Evolutionary conservation across 2,888 invertebrate species (phyloP), one percentile per base, ranked within the genome.

Genomic region (Monoplex corrugatus): DNA sequence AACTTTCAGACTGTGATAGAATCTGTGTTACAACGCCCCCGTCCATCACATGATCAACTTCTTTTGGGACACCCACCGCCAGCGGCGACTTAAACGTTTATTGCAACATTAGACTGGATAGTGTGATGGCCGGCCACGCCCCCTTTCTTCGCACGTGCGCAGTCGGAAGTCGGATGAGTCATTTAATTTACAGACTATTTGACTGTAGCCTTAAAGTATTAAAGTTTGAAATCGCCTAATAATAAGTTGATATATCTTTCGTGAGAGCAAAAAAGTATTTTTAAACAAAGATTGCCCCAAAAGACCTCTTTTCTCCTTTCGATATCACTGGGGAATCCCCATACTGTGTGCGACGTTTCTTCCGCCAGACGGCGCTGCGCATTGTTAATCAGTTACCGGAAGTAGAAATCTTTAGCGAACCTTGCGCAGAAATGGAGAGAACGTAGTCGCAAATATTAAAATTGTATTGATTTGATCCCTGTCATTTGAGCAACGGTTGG

Each of bases 401-500:
- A 94, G 90, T 83, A 87, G 89, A 82, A 89, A 88, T 86, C 88
- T 72, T 84, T 86, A 90, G 89, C 80, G 84, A 35, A 91, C 90
- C 94, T 92, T 93, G 94, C 94, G 94, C 92, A 92, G 92, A 92
- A 91, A 92, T 92, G 91, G 92, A 89, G 87, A 88, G 91, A 87
- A 88, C 90, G 88, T 90, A 90, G 89, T 89, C 91, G 93, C 93
- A 94, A 93, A 95, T 95, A 95, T 95, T 94, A 95, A 94, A 95
- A 95, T 95, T 94, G 94, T 95, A 95, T 95, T 92, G 95, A 95
- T 95, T 94, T 93, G 90, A 93, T 94, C 90, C 87, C 86, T 90
- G 89, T 88, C 86, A 89, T 89, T 89, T 91, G 89, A 89, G 90
- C 90, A 89, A 87, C 89, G 91, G 91, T 90, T 89, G 91, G 90